Conservation (phyloP, 2,797 vertebrate species). For the Mionectes olivaceus region DNA sequence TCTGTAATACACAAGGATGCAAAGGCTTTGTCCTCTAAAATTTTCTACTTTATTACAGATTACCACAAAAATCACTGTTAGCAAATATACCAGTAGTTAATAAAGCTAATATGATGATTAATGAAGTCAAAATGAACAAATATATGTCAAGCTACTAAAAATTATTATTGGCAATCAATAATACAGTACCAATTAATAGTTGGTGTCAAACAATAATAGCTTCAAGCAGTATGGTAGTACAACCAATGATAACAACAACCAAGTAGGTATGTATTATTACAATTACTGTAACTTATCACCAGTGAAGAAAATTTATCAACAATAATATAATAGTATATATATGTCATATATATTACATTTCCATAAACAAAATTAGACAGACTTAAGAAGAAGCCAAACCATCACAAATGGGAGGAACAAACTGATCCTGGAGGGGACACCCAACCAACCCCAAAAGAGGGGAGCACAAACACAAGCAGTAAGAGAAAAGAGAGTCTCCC, state of each 20-base stretch:
- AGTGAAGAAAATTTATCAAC: background rate
- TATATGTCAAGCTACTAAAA: background rate
- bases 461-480: background rate
- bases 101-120: background rate
- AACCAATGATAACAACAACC: background rate
- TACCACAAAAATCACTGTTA: background rate
- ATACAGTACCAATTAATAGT: background rate
- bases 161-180: background rate
- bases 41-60: background rate
- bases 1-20: background rate
- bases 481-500: background rate
- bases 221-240: background rate
- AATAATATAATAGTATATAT: background rate
- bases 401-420: background rate
- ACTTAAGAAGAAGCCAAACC: background rate
- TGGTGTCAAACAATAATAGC: background rate
- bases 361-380: background rate
- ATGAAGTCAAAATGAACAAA: background rate
- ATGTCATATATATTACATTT: background rate
- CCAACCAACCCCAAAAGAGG: background rate
- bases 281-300: background rate
- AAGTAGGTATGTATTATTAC: background rate
- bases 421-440: background rate
- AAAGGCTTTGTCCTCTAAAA: background rate
- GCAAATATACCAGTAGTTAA: background rate